Conservation (phyloP, 2,888 invertebrate genomes). For the Orchestes rusci region DNA sequence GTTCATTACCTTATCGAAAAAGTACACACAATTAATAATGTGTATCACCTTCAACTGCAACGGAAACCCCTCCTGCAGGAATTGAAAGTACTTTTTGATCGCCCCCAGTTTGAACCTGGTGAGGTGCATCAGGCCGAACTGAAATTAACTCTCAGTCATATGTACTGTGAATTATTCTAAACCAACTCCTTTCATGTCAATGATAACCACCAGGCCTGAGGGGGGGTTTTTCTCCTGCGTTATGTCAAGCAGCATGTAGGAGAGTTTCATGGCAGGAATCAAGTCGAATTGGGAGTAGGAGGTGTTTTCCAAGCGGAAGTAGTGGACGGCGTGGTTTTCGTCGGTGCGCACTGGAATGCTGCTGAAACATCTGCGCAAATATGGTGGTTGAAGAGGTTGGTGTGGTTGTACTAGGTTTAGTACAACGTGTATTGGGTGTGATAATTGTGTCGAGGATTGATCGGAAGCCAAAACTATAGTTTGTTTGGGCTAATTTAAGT, state of each 20-base stretch:
- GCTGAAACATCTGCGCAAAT: constrained; percentile 30
- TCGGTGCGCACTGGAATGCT: constrained; percentile 32
- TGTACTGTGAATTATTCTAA: not conserved
- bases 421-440: too few species aligned
- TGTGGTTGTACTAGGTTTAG: too few species aligned
- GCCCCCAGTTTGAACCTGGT: constrained; percentile 31
- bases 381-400: too few species aligned
- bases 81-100: constrained; percentile 31
- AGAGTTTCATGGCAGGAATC: constrained; percentile 30
- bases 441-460: too few species aligned
- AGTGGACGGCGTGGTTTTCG: constrained; percentile 33
- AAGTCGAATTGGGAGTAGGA: constrained; percentile 33
- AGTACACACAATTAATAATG: constrained; percentile 41
- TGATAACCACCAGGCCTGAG: constrained; percentile 31
- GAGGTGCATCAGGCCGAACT: constrained; percentile 35
- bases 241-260: constrained; percentile 34
- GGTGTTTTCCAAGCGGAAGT: constrained; percentile 32
- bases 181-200: constrained; percentile 35
- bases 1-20: constrained; percentile 39
- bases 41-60: constrained; percentile 42
- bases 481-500: too few species aligned
- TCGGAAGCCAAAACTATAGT: too few species aligned
- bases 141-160: constrained; percentile 14
- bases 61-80: constrained; percentile 40
- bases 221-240: constrained; percentile 32